A percentile compares a stretch with the other conserved stretches of the same genome.
Evolutionary conservation across 2,113 vertebrate genomes (phyloP).

Genomic region (rat (Rattus norvegicus)): GRCr8 NC_086019.1:17931001-17931500

Average conservation of each 20-base stretch:
- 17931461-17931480: neutral
- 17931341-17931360: neutral
- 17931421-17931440: conserved; percentile 20
- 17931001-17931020: neutral
- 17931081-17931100: neutral
- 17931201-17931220: neutral
- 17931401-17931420: conserved; percentile 24
- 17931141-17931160: neutral
- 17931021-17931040: neutral
- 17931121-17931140: neutral
- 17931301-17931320: neutral
- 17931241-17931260: neutral
- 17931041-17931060: neutral
- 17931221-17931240: neutral
- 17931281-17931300: neutral
- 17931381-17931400: neutral
- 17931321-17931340: neutral
- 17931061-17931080: neutral
- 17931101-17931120: neutral
- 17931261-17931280: neutral
- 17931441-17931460: neutral
- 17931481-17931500: conserved; percentile 38
- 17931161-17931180: neutral
- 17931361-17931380: neutral
- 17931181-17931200: neutral